phyloP scores from a whole-genome alignment of 2,888 invertebrate species.

The Nomada hirtipes region DNA sequence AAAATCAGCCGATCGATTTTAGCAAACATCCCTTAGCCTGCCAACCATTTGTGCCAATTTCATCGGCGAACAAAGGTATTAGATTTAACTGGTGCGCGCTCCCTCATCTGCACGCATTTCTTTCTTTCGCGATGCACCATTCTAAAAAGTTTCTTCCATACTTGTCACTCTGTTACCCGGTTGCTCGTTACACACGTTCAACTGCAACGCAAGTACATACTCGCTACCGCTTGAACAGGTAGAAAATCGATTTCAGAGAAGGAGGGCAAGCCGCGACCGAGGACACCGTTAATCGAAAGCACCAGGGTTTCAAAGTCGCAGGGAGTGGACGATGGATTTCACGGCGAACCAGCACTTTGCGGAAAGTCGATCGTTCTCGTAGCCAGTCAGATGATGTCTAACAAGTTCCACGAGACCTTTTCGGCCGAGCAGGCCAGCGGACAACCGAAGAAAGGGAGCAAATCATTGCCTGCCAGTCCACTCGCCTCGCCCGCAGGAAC shows the following conservation, averaged over 20 bases:
- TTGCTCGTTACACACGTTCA: too few relatives aligned
- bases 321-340: slow-evolving; percentile 89
- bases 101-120: not conserved
- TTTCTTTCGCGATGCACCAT: not conserved
- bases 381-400: slow-evolving; percentile 82
- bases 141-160: not conserved
- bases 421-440: slow-evolving; percentile 53
- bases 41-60: slow-evolving; percentile 83
- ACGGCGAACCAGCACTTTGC: slow-evolving; percentile 88
- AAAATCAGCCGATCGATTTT: slow-evolving; percentile 82
- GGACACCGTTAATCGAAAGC: slow-evolving; percentile 57
- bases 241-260: slow-evolving; percentile 49
- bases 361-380: slow-evolving; percentile 88
- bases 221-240: too few relatives aligned
- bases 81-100: not conserved
- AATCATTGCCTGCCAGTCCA: slow-evolving; percentile 90
- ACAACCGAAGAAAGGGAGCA: slow-evolving; percentile 85
- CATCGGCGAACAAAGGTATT: slow-evolving; percentile 71
- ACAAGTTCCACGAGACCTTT: slow-evolving; percentile 69
- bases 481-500: slow-evolving; percentile 87
- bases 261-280: slow-evolving; percentile 52
- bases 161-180: too few relatives aligned
- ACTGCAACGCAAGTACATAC: too few relatives aligned
- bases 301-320: slow-evolving; percentile 84
- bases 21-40: slow-evolving; percentile 89